Base-by-base conservation (phyloP, 2,113 vertebrate species). In the Butorides virescens region DNA sequence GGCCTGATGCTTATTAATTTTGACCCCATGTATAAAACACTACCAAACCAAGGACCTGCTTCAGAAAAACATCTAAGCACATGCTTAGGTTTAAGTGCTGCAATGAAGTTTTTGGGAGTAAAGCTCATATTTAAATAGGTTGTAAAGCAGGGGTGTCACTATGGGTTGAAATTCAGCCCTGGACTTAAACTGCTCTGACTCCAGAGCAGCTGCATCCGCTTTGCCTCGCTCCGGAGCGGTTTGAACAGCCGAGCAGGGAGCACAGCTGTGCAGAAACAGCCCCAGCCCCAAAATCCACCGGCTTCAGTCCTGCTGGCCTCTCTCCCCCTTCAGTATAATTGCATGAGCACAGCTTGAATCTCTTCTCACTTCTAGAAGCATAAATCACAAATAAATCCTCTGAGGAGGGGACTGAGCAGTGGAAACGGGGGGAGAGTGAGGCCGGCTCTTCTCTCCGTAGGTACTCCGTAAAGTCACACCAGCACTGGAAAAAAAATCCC, bases 311-410 rank as follows among this genome's bases (percentile, higher is more conserved):
- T 84, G 42, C 65, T 71, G 73, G 90, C 77, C 80, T 80, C 75
- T 83, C 59, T 71, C 14, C 32, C 21, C 0, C 0, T 62, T 93
- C 7, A 1, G 14, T 74, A 22, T 55, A 89, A 80, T 46, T 74
- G 65, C 72, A 86, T 34, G 32, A 91, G 55, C 68, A 74, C 76
- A 95, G 93, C 89, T 91, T 91, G 89, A 81, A 52, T 78, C 73
- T 96, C 73, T 91, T 93, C 89, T 93, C 86, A 84, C 86, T 91
- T 93, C 80, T 86, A 37, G 14, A 52, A 91, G 72, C 78, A 89
- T 74, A 92, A 95, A 96, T 95, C 96, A 91, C 91, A 89, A 66
- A n/a, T 86, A 84, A 95, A 89, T 78, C 80, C 93, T 87, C 76
- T 32, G 32, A 92, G 82, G n/a, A 74, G 68, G 7, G 7, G 42